phyloP scores from a whole-genome alignment of 2,888 invertebrate species.

The Pyrochroa serraticornis region DNA sequence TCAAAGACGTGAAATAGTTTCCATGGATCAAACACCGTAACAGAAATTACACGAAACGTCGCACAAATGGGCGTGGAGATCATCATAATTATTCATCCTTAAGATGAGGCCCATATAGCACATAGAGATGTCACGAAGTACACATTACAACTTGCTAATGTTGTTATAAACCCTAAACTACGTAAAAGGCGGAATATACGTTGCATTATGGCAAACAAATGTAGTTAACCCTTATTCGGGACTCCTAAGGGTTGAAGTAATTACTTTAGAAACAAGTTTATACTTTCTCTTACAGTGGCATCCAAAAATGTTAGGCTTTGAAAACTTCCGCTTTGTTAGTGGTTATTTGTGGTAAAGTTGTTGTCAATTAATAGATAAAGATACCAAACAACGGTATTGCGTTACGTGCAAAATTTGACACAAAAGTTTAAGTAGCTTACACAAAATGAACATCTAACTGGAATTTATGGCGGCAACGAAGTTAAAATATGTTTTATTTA shows the following conservation, averaged over 20 bases:
- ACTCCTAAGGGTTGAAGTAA: constrained; percentile 5
- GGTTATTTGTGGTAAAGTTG: no score
- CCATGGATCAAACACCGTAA: no score
- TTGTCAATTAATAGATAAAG: no score
- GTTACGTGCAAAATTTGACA: no score
- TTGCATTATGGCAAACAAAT: constrained; percentile 34
- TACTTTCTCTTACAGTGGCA: not conserved
- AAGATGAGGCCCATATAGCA: constrained; percentile 4
- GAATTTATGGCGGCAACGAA: constrained; percentile 12
- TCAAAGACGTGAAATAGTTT: no score
- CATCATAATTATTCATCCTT: constrained; percentile 16
- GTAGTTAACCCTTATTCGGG: constrained; percentile 29
- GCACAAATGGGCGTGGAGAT: not conserved
- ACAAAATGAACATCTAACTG: constrained; percentile 9
- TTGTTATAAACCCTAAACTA: constrained; percentile 34
- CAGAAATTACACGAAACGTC: no score
- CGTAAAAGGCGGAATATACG: constrained; percentile 34
- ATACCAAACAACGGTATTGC: no score
- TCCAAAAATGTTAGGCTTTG: no score
- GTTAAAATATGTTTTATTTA: constrained; percentile 27
- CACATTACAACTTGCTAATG: constrained; percentile 35
- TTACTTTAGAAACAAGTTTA: constrained; percentile 6
- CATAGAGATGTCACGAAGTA: constrained; percentile 30
- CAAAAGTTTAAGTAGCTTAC: constrained; percentile 8
- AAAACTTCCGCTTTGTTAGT: no score